Conservation (phyloP, 2,888 invertebrate genomes). For the Baronia brevicornis region DNA sequence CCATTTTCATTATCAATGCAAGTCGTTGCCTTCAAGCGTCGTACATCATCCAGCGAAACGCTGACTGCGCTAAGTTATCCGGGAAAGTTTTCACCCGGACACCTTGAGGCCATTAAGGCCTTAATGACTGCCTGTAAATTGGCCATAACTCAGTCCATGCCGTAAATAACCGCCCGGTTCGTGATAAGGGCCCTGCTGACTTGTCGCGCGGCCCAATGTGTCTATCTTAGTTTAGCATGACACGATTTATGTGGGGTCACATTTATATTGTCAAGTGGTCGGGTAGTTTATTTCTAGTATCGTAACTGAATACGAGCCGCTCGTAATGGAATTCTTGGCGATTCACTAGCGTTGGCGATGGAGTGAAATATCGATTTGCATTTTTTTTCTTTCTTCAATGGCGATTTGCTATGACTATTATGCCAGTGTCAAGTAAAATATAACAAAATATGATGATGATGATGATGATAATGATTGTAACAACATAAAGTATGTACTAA, state of each 20-base stretch:
- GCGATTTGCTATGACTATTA: background rate
- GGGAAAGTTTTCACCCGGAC: constrained; percentile 62
- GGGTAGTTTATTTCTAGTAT: constrained; percentile 20
- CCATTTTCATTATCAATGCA: constrained; percentile 21
- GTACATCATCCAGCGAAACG: constrained; percentile 30
- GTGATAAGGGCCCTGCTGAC: constrained; percentile 71
- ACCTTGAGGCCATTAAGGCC: constrained; percentile 69
- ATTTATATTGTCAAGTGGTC: constrained; percentile 31
- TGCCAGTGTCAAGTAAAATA: constrained; percentile 1
- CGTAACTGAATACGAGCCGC: constrained; percentile 3
- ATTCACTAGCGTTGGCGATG: constrained; percentile 10
- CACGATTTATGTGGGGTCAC: constrained; percentile 48
- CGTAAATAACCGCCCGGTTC: constrained; percentile 64
- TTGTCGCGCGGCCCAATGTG: constrained; percentile 60
- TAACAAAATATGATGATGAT: too few species aligned
- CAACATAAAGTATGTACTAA: too few species aligned
- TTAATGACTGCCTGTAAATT: constrained; percentile 75
- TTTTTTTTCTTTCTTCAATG: background rate
- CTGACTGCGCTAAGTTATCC: constrained; percentile 46
- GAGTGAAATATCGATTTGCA: constrained; percentile 6
- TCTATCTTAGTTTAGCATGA: constrained; percentile 67
- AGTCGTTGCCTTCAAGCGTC: too few species aligned
- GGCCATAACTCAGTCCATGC: constrained; percentile 68
- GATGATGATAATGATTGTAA: too few species aligned
- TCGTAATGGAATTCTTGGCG: constrained; percentile 25